Evolutionary conservation across 2,113 vertebrate species (phyloP).

Genomic region (Trochalopteron elliotii): DNA sequence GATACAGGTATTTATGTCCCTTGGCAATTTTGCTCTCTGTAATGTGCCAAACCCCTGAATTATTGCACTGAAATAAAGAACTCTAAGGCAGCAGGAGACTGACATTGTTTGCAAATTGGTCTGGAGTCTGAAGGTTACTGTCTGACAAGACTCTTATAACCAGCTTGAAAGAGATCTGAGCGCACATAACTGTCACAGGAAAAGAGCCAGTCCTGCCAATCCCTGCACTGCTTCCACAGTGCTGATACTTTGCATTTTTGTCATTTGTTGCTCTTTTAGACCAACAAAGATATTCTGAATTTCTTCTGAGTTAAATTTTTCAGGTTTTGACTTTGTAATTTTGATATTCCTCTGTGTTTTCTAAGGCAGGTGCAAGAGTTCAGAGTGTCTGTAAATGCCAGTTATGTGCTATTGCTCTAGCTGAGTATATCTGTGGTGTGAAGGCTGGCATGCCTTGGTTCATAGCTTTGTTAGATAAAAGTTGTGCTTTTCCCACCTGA

Average conservation of each 20-base stretch:
- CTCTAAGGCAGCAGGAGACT: constrained; percentile 7
- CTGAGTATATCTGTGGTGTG: background rate
- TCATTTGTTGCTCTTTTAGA: constrained; percentile 1
- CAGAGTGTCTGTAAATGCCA: background rate
- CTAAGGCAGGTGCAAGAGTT: background rate
- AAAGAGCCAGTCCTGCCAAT: background rate
- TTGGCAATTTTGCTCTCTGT: background rate
- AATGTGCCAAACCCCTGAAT: background rate
- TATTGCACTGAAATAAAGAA: background rate
- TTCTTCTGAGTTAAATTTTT: constrained; percentile 39
- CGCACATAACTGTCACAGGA: background rate
- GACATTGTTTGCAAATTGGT: constrained; percentile 27
- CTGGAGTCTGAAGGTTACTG: constrained; percentile 20
- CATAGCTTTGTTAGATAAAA: background rate
- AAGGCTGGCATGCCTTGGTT: background rate
- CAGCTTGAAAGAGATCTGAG: background rate
- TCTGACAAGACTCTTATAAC: constrained; percentile 24
- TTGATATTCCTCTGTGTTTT: constrained; percentile 31
- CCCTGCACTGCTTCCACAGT: background rate
- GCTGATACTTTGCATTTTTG: background rate
- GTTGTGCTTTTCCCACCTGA: background rate
- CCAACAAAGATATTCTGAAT: background rate
- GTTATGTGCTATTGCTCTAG: background rate
- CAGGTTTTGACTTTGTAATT: background rate
- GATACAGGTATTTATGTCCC: constrained; percentile 2